phyloP scores from a whole-genome alignment of 2,113 vertebrate species.

The Campylomormyrus numenius region DNA sequence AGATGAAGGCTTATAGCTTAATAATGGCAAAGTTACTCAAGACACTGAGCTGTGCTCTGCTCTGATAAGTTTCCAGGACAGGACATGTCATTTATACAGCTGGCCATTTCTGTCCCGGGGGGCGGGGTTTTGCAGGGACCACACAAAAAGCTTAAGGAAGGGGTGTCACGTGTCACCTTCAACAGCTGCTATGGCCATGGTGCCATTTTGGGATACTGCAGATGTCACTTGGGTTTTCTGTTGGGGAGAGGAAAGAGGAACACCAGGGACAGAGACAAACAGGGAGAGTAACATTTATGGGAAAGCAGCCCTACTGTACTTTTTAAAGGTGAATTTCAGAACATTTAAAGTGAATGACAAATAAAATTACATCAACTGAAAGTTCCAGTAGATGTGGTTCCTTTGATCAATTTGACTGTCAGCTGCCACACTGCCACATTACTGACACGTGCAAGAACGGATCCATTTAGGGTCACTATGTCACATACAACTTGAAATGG shows the following conservation, averaged over 20 bases:
- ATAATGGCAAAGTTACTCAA: not conserved
- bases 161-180: not conserved
- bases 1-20: not conserved
- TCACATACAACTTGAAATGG: not conserved
- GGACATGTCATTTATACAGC: not conserved
- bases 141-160: not conserved
- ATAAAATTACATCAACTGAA: not conserved
- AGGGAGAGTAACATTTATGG: not conserved
- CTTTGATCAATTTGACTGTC: not conserved
- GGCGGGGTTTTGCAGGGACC: not conserved
- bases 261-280: not conserved
- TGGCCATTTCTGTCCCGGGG: not conserved
- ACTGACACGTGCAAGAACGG: not conserved
- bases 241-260: not conserved
- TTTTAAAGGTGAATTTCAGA: not conserved
- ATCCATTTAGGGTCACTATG: not conserved
- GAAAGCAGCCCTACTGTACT: not conserved
- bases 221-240: not conserved
- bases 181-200: slow-evolving; percentile 8
- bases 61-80: not conserved
- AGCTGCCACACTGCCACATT: not conserved
- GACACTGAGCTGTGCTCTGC: not conserved
- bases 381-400: not conserved
- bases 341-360: not conserved
- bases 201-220: slow-evolving; percentile 1